Evolutionary conservation across 2,797 vertebrate genomes (phyloP).

Genomic region (Clarias pachynema): DNA sequence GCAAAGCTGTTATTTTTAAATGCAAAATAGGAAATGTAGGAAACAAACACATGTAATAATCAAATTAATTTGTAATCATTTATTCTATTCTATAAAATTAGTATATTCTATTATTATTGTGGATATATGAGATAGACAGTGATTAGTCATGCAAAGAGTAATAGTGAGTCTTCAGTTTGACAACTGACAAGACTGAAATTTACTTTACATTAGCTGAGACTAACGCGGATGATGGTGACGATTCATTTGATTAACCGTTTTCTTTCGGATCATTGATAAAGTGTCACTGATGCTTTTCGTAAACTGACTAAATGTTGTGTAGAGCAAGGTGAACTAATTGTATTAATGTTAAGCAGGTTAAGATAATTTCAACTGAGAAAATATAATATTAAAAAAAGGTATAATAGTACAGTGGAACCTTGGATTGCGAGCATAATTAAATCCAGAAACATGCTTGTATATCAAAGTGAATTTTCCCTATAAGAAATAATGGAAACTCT

Average conservation of each 20-base stretch:
- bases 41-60: neutral
- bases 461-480: no score
- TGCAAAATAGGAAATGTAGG: neutral
- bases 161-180: neutral
- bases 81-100: no score
- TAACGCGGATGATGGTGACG: neutral
- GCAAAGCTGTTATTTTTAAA: conserved; percentile 1
- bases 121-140: neutral
- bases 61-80: neutral
- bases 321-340: neutral
- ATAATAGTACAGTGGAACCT: neutral
- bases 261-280: neutral
- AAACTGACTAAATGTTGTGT: neutral
- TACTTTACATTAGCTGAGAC: neutral
- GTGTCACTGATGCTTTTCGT: neutral
- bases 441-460: no score
- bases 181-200: conserved; percentile 1
- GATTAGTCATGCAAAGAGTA: neutral
- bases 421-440: no score
- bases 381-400: neutral
- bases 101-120: no score
- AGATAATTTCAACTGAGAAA: neutral
- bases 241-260: neutral
- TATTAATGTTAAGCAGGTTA: no score
- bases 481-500: no score